Base-by-base conservation (phyloP, 1,140 invertebrate genomes). In the Dendroctonus valens region DNA sequence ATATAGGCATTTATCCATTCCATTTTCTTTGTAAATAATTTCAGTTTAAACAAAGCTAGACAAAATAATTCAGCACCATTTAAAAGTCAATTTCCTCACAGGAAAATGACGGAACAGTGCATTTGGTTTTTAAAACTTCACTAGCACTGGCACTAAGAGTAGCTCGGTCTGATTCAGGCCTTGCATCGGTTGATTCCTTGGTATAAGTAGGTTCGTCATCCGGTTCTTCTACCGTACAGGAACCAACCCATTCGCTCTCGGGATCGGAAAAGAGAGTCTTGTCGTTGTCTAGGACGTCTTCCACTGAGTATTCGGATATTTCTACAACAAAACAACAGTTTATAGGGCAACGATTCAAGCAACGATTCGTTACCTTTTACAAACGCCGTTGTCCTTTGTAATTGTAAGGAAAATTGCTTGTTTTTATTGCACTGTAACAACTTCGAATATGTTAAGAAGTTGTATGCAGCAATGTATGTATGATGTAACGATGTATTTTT, bases 181-280 rank as follows among this genome's bases (percentile, higher is more conserved):
- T 65, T 26, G 61, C 42, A 57, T 70, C 63, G 15, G 11, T 54
- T 8, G 60, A 46, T 39, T 65, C 65, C 7, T 40, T 44, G n/a
- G 40, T 41, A 14, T 49, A 59, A 51, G 41, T 41, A 26, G 64
- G 38, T 42, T 63, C 42, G 15, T 65, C 53, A 15, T 75, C 72
- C 5, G 68, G 67, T 67, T 75, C 72, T 51, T 74, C 74, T 26
- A 76, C 65, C 73, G 78, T 80, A 11, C 75, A 76, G 41, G 80
- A 77, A n/a, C 75, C 77, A 7, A 60, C 70, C 83, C 84, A 86
- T 67, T 86, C 83, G 38, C 83, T 84, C 74, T 85, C 84, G 0
- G 84, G 81, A 75, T 85, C 84, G 1, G 83, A 85, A 70, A 85
- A 85, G 44, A 84, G 78, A 60, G 80, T 81, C 12, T 75, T 73